These are phyloP conservation scores for Coturnix japonica DNA, from an alignment of 2,113 vertebrate genomes.

Conservation along the genomic window DNA sequence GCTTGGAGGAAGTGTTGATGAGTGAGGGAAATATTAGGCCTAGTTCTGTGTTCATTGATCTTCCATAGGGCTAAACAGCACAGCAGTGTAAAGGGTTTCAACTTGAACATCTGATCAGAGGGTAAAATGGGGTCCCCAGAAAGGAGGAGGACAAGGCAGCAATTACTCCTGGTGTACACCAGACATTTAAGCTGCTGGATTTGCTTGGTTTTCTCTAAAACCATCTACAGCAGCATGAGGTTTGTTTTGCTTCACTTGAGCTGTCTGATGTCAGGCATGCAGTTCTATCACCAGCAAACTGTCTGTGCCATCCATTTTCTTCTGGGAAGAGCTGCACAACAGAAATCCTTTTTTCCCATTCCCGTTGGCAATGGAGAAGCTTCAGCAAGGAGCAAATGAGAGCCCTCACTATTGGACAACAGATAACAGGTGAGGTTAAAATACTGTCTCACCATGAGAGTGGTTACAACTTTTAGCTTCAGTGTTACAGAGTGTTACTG, in stretches of 20 bases:
- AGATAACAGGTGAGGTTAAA: background rate
- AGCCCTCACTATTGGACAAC: background rate
- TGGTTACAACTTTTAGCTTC: background rate
- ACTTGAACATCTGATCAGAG: background rate
- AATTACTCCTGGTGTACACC: background rate
- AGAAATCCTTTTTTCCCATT: accelerated
- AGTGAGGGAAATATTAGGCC: background rate
- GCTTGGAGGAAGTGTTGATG: background rate
- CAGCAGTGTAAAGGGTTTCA: background rate
- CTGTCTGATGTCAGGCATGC: background rate
- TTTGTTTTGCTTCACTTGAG: background rate
- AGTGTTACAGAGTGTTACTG: accelerated
- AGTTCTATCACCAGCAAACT: background rate
- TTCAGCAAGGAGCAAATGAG: background rate
- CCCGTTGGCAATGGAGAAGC: background rate
- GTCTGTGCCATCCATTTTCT: background rate
- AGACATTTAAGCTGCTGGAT: background rate
- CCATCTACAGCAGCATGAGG: background rate
- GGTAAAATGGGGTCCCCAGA: background rate
- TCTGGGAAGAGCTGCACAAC: background rate
- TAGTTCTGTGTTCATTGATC: background rate
- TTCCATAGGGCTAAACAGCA: background rate
- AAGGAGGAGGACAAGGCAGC: background rate
- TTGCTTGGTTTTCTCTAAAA: background rate
- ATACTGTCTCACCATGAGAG: background rate